Evolutionary conservation across 2,797 vertebrate genomes (phyloP).

Genomic region (Nyctalus aviator): DNA sequence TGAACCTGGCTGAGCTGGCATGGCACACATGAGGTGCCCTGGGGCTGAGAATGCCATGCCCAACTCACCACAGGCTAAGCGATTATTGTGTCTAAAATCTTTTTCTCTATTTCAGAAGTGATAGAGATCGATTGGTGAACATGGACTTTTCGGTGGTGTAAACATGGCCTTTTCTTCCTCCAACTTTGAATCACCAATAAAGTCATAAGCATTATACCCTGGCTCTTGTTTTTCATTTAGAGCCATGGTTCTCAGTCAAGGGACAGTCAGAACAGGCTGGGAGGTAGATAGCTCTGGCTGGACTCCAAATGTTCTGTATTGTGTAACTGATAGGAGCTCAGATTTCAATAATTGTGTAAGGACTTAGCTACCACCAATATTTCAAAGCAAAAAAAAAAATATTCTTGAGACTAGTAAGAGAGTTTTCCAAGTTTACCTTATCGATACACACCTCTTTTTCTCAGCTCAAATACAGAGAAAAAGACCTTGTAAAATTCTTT

Average conservation of each 20-base stretch:
- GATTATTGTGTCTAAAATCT: neutral
- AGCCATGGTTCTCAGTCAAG: neutral
- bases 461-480: neutral
- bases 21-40: too few relatives aligned
- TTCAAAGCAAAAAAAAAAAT: neutral
- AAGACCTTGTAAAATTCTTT: neutral
- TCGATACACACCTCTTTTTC: neutral
- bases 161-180: neutral
- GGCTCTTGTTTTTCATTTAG: constrained; percentile 17
- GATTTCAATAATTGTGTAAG: neutral
- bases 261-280: neutral
- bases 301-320: neutral
- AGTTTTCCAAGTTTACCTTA: neutral
- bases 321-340: neutral
- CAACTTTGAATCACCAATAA: constrained; percentile 56
- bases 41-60: too few relatives aligned
- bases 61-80: neutral
- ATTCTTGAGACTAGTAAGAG: neutral
- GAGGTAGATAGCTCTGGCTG: neutral
- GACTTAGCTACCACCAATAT: neutral
- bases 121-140: neutral
- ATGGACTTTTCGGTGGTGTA: neutral
- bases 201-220: neutral
- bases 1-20: too few relatives aligned
- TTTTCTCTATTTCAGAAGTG: constrained; percentile 46